Percentiles rank a stretch among this genome's conserved stretches.
phyloP scores from a whole-genome alignment of 2,113 vertebrate species.

The Rhea americana region DNA sequence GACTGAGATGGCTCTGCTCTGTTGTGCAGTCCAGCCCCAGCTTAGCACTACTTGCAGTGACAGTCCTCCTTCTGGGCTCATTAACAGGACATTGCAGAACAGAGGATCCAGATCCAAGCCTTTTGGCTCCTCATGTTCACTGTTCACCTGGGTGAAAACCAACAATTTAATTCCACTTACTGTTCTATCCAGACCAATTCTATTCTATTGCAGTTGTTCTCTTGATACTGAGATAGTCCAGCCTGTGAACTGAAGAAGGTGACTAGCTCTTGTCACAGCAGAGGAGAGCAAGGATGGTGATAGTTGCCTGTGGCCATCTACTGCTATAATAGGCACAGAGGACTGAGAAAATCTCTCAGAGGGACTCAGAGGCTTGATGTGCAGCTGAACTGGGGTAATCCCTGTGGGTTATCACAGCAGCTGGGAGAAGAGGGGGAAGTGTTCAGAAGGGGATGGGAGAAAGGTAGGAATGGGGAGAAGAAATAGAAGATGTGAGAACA shows the following conservation, averaged over 20 bases:
- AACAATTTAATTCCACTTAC: background rate
- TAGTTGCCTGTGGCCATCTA: too few species aligned
- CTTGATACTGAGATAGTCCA: rapidly evolving
- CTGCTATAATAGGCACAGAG: background rate
- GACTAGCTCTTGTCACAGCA: background rate
- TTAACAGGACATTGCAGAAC: background rate
- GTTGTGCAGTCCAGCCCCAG: background rate
- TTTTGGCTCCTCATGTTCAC: background rate
- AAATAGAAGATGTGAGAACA: background rate
- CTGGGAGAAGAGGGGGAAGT: background rate
- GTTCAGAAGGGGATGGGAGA: background rate
- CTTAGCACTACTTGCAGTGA: background rate
- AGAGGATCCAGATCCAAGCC: background rate
- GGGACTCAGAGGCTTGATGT: background rate
- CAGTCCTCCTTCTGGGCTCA: background rate
- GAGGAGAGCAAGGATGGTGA: background rate
- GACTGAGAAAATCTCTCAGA: background rate
- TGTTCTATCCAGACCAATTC: background rate
- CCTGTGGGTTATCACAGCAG: rapidly evolving
- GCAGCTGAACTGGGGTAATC: background rate
- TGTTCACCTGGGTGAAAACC: background rate
- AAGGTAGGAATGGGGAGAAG: background rate
- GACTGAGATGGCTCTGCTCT: background rate
- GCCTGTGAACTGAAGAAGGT: background rate
- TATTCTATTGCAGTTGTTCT: background rate